phyloP scores from a whole-genome alignment of 37 sponge, comb jelly and placozoan genomes.

The Beroe forskalii region DNA sequence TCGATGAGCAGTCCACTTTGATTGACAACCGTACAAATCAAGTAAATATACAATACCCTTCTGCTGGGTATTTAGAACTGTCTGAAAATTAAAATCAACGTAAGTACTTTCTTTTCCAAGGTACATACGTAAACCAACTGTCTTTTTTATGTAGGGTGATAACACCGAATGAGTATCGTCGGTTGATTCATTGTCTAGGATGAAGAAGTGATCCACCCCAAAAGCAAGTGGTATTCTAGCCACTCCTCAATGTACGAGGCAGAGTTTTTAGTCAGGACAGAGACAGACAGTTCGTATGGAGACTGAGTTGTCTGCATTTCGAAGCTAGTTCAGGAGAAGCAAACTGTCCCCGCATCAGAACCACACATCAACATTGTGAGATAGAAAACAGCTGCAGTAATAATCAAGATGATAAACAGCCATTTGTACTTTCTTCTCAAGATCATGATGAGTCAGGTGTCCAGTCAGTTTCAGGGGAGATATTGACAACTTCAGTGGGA shows the following conservation, averaged over 20 bases:
- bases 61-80: neutral
- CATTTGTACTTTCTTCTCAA: too few relatives aligned
- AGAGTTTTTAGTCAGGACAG: neutral
- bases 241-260: neutral
- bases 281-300: neutral
- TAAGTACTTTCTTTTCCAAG: neutral
- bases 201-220: neutral
- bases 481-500: too few relatives aligned
- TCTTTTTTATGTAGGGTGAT: neutral
- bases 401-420: too few relatives aligned
- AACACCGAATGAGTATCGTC: neutral
- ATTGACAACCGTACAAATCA: neutral
- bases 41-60: constrained; percentile 1
- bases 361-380: neutral
- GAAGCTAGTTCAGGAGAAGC: neutral
- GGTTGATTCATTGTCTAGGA: neutral
- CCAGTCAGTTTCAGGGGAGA: too few relatives aligned
- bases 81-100: neutral
- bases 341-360: neutral
- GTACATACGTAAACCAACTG: neutral
- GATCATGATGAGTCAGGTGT: too few relatives aligned
- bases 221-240: neutral
- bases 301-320: neutral
- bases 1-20: neutral
- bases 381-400: neutral